A percentile compares a stretch with the other conserved stretches of the same genome.
Evolutionary conservation across 2,888 invertebrate genomes (phyloP).

Genomic region (Ashinkailepas kermadecensis): DNA sequence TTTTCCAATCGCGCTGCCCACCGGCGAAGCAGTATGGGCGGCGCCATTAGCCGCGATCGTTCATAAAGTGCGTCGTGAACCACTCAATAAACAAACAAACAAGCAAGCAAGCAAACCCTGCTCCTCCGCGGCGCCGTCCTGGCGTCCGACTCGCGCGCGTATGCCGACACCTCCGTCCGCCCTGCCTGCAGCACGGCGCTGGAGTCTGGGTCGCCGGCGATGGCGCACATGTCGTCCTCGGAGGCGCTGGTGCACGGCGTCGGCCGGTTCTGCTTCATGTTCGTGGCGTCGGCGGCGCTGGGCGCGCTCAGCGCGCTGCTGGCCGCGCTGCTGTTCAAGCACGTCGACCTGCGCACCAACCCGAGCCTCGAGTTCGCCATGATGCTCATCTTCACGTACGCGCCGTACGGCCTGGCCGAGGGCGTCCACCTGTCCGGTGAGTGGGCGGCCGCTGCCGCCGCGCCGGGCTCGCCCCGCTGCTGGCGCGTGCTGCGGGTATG

Average conservation of each 20-base stretch:
- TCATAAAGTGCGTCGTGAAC: too few relatives aligned
- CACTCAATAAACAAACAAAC: too few relatives aligned
- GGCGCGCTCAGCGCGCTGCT: conserved; percentile 90
- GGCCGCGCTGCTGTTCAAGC: conserved; percentile 59
- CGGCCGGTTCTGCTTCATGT: conserved; percentile 86
- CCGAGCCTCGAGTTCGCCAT: conserved; percentile 97
- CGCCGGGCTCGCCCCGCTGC: too few relatives aligned
- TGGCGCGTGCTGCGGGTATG: too few relatives aligned
- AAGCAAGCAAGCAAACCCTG: too few relatives aligned
- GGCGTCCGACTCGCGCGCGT: too few relatives aligned
- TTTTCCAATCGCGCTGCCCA: too few relatives aligned
- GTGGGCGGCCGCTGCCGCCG: conserved; percentile 17
- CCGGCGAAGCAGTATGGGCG: too few relatives aligned
- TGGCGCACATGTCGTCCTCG: conserved; percentile 55
- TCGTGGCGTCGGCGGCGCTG: conserved; percentile 95
- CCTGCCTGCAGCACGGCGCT: conserved; percentile 70
- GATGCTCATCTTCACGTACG: conserved; percentile 97
- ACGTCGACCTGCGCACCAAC: conserved; percentile 77
- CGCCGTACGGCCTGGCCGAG: conserved; percentile 96
- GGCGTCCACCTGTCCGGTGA: conserved; percentile 86
- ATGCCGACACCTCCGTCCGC: too few relatives aligned
- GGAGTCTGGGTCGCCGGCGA: conserved; percentile 45
- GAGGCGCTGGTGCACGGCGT: conserved; percentile 82
- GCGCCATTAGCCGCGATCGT: too few relatives aligned
- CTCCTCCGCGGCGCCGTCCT: too few relatives aligned